Base-by-base conservation (phyloP, 2,113 vertebrate genomes). In the Puffinus mauretanicus region DNA sequence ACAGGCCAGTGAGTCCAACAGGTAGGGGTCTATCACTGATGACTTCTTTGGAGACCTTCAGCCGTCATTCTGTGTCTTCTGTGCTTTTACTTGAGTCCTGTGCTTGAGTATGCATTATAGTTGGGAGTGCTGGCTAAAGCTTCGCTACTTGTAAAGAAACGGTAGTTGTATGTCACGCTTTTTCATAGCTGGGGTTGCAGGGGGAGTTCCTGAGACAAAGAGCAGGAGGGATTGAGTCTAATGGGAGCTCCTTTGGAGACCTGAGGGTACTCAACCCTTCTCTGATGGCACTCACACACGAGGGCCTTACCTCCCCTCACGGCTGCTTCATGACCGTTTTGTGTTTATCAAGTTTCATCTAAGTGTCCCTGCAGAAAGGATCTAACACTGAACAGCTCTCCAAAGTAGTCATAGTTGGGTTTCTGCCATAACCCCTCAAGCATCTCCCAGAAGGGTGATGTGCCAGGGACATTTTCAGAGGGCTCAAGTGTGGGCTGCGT, bases 231-330 rank as follows among this genome's bases (percentile, higher is more conserved):
- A 44, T 3, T 70, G 60, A 78, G 29, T 52, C 32, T 57, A 40
- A 12, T 51, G 67, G 70, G 60, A 81, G 16, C 9, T 70, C 13
- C 25, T 72, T 62, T 46, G 65, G n/a, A 86, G n/a, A 55, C 16
- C 51, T 6, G 5, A 77, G 38, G 8, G 5, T 77, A 66, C 38
- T 42, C 38, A 73, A 21, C 12, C 11, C 1, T 69, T 65, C 29
- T 66, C 46, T 91, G 80, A 9, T 62, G 61, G 13, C 8, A 8
- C 13, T 51, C 0, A 0, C 25, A 42, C 26, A 7, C 1, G 4
- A 66, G 19, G n/a, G 20, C n/a, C 29, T 75, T 64, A 42, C 10
- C 27, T 88, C 9, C 55, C 20, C 49, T 90, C 75, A 69, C 29
- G 86, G 44, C 34, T 61, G 16, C 75, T 88, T 88, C 58, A 20